These are phyloP conservation scores for Thyatira batis DNA, from an alignment of 2,888 invertebrate species.

Conservation along the genomic window DNA sequence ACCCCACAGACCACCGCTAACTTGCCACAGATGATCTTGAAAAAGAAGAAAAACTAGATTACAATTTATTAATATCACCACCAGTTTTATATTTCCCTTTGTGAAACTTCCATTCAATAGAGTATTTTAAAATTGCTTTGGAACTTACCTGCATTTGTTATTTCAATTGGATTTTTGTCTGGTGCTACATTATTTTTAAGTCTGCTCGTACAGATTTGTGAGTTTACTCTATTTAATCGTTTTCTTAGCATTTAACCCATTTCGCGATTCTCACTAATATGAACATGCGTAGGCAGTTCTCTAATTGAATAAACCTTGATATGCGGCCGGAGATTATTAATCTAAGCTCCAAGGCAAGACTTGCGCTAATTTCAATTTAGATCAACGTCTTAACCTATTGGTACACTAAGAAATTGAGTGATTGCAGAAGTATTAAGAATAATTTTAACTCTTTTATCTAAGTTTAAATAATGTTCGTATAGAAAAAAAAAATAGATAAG, in stretches of 20 bases:
- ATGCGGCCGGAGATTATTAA: conserved; percentile 67
- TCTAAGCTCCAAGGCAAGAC: conserved; percentile 47
- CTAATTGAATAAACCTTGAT: conserved; percentile 53
- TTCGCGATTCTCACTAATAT: not conserved
- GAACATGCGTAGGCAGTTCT: conserved; percentile 11
- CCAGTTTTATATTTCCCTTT: conserved; percentile 7
- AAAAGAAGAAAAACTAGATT: conserved; percentile 54
- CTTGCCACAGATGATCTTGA: conserved; percentile 68
- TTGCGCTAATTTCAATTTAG: conserved; percentile 27
- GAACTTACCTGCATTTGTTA: not conserved
- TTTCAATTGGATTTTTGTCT: not conserved
- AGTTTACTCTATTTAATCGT: not conserved
- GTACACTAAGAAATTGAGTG: conserved; percentile 12
- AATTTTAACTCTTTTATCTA: no score
- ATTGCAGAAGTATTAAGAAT: no score
- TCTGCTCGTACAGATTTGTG: not conserved
- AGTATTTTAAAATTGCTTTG: no score
- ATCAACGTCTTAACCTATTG: conserved; percentile 8
- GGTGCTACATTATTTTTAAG: no score
- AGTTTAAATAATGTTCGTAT: no score
- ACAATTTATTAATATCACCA: conserved; percentile 46
- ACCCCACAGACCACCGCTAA: conserved; percentile 43
- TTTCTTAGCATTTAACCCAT: not conserved
- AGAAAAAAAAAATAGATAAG: no score
- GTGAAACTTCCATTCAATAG: not conserved